These are phyloP conservation scores for Coenonympha glycerion DNA, from an alignment of 2,888 invertebrate genomes.

Conservation along the genomic window DNA sequence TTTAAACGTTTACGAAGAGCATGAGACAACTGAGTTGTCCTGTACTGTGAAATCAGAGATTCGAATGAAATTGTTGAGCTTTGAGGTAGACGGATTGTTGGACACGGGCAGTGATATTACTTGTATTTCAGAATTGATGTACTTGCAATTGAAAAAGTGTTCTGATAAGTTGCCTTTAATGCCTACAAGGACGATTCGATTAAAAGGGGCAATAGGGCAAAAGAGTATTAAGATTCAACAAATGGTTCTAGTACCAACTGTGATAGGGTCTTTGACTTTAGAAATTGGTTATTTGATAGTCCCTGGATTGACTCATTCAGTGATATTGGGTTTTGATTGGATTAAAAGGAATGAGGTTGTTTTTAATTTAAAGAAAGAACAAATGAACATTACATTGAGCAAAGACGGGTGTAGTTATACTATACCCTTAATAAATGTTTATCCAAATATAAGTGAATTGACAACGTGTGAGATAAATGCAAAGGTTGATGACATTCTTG, in stretches of 20 bases:
- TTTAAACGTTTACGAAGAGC: background rate
- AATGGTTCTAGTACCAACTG: slow-evolving; percentile 6
- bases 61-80: background rate
- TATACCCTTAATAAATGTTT: background rate
- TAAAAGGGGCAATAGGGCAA: slow-evolving; percentile 21
- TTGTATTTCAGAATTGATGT: slow-evolving; percentile 15
- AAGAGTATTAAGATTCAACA: slow-evolving; percentile 19
- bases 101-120: slow-evolving; percentile 28
- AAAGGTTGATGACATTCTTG: background rate
- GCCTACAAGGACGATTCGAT: slow-evolving; percentile 17
- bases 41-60: no score
- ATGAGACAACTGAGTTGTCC: background rate
- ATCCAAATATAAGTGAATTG: background rate
- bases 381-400: background rate
- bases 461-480: background rate
- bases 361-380: background rate
- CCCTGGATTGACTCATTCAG: no score
- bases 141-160: background rate
- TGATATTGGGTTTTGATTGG: no score
- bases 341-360: slow-evolving; percentile 8
- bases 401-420: background rate
- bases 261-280: slow-evolving; percentile 10
- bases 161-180: slow-evolving; percentile 5
- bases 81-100: slow-evolving; percentile 5
- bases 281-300: no score